Evolutionary conservation across 2,888 invertebrate genomes (phyloP).

Genomic region (Philhelius pedissequus): DNA sequence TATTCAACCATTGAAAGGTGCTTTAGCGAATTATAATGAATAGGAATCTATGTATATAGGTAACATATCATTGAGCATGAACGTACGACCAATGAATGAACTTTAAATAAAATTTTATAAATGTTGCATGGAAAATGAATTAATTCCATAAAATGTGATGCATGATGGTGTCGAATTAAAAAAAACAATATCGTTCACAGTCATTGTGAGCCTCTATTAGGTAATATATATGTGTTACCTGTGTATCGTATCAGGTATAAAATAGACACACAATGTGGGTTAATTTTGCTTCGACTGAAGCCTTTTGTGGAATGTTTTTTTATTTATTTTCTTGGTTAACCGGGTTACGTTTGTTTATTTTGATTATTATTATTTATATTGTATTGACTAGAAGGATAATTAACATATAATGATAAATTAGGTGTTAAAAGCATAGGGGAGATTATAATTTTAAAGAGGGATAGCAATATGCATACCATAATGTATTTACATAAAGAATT

Average conservation of each 20-base stretch:
- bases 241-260: background rate
- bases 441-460: background rate
- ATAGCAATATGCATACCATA: too few relatives aligned
- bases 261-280: slow-evolving; percentile 52
- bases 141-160: slow-evolving; percentile 38
- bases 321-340: slow-evolving; percentile 3
- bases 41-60: background rate
- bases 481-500: too few relatives aligned
- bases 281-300: slow-evolving; percentile 45
- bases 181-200: slow-evolving; percentile 12
- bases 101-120: background rate
- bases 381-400: background rate
- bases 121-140: slow-evolving; percentile 25
- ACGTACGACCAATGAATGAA: background rate
- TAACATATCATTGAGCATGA: background rate
- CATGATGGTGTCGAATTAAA: slow-evolving; percentile 1
- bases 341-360: slow-evolving; percentile 11
- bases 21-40: too few relatives aligned
- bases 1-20: too few relatives aligned
- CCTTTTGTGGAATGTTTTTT: slow-evolving; percentile 19
- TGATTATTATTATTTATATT: too few relatives aligned
- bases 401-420: slow-evolving; percentile 8
- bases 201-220: slow-evolving; percentile 30
- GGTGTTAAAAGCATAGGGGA: slow-evolving; percentile 15
- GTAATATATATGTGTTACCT: background rate